Conservation (phyloP, 2,797 vertebrate genomes). For the Fundulus diaphanus region DNA sequence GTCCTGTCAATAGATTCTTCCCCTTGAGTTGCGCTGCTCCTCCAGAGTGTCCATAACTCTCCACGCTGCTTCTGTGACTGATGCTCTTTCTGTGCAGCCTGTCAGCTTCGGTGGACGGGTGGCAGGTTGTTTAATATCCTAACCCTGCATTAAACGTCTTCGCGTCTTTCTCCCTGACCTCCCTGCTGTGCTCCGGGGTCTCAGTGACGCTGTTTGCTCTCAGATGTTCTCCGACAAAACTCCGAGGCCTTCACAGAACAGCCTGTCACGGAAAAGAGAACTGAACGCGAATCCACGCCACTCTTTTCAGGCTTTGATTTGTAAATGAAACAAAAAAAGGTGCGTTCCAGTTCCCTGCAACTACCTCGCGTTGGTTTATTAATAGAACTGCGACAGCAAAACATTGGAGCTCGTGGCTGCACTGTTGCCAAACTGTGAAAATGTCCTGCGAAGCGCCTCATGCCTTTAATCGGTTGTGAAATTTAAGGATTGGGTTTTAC, state of each 20-base stretch:
- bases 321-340: not conserved
- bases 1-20: not conserved
- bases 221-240: not conserved
- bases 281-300: not conserved
- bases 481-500: constrained; percentile 15
- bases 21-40: not conserved
- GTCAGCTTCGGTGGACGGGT: not conserved
- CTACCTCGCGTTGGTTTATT: not conserved
- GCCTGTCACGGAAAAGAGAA: not conserved
- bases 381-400: not conserved
- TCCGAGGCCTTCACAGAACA: not conserved
- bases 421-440: not conserved
- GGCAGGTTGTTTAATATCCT: not conserved
- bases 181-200: not conserved
- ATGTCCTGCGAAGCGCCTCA: not conserved
- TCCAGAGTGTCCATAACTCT: not conserved
- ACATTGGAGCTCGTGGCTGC: not conserved
- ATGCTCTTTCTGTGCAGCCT: not conserved
- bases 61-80: not conserved
- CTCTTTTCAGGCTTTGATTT: not conserved
- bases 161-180: not conserved
- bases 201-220: not conserved
- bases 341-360: not conserved
- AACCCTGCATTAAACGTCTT: not conserved
- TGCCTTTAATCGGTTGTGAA: not conserved